Base-by-base conservation (phyloP, 2,797 vertebrate genomes). In the Clarias laeviceps region DNA sequence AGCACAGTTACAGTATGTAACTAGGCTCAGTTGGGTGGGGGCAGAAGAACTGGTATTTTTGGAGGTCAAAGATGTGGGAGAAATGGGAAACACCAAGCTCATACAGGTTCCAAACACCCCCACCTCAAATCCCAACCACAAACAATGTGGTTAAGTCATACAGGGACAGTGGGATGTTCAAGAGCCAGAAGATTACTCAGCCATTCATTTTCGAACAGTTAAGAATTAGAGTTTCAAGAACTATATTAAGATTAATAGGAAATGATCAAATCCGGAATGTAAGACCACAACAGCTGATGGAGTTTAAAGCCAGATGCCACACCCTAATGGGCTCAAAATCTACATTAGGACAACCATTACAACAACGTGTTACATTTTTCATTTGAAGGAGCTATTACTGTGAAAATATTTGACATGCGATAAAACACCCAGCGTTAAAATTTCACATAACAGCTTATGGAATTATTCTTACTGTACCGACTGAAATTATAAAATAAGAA, bases 241-340 rank as follows among this genome's bases (percentile, higher is more conserved):
- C 34, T 40, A 61, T 6, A 2, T 27, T 79, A 22, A 40, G 59
- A 79, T 79, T 15, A 79, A 79, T 37, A 79, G 57, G 32, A 79
- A 62, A 40, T n/a, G 34, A 37, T 62, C 34, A n/a, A 62, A 79
- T 62, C 20, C 37, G 76, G 77, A 62, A 62, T 40, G 59, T 18
- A 40, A 62, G 22, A 79, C 57, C 34, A 24, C 57, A 79, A 50
- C 57, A 79, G 57, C 77, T 79, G 77, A 79, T 62, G 59, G 77
- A 40, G 22, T 40, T 40, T 15, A 17, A 62, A 62, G 77, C 34
- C 57, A 79, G 34, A 62, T 9, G 14, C 57, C 57, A 40, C 77
- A 40, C 77, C 77, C 77, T 62, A 40, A 8, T 40, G n/a, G 17
- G 34, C 77, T 34, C 27, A 15, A 37, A 77, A 12, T 12, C 27